Conservation (phyloP, 1,140 invertebrate species). For the Magallana gigas region DNA sequence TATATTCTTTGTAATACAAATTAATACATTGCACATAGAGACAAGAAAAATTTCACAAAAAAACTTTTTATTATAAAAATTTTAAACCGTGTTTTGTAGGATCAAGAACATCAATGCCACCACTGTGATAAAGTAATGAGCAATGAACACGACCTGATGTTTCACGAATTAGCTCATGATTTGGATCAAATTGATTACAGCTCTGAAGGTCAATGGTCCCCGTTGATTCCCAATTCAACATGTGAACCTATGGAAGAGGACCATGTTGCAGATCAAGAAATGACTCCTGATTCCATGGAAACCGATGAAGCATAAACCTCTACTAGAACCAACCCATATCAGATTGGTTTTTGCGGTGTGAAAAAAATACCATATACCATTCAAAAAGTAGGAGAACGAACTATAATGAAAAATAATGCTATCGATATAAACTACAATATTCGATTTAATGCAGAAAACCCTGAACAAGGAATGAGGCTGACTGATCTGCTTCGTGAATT, state of each 20-base stretch:
- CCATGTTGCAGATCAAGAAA: background rate
- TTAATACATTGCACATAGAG: background rate
- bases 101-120: background rate
- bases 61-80: background rate
- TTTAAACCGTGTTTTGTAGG: background rate
- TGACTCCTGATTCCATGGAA: background rate
- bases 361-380: constrained; percentile 4
- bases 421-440: background rate
- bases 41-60: background rate
- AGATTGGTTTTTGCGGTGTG: background rate
- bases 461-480: background rate
- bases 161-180: background rate
- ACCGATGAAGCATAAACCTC: background rate
- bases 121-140: background rate
- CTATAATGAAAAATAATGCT: constrained; percentile 25
- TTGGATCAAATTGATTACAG: background rate
- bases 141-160: background rate
- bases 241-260: background rate
- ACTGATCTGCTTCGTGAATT: background rate
- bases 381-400: background rate
- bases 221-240: background rate
- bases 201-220: background rate
- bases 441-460: background rate
- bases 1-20: background rate
- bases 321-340: background rate